Conservation (phyloP, 2,113 vertebrate species). For the Marmota monax region DNA sequence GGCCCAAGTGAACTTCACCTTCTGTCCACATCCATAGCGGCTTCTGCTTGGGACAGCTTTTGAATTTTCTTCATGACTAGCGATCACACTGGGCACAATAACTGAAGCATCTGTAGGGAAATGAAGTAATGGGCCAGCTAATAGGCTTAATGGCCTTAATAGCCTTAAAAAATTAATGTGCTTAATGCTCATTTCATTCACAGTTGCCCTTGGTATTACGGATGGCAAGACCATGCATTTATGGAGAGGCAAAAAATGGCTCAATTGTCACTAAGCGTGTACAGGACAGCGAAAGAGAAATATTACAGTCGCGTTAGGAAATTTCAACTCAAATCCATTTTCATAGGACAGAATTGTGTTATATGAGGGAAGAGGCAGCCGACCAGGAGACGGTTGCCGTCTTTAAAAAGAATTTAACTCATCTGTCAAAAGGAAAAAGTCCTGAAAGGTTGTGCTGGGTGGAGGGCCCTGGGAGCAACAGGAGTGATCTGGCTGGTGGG, state of each 20-base stretch:
- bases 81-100: background rate
- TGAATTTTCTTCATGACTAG: conserved; percentile 66
- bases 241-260: conserved; percentile 29
- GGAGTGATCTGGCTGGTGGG: background rate
- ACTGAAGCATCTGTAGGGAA: conserved; percentile 62
- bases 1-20: conserved; percentile 31
- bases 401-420: conserved; percentile 12
- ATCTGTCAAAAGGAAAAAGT: background rate
- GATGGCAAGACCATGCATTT: conserved; percentile 44
- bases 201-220: conserved; percentile 61
- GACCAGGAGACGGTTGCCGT: background rate
- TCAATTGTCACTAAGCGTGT: background rate
- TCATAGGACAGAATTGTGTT: conserved; percentile 31
- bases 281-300: conserved; percentile 18
- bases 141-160: conserved; percentile 72
- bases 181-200: conserved; percentile 70
- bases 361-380: background rate
- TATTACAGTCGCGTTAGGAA: background rate
- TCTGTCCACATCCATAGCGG: background rate
- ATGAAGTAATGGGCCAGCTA: conserved; percentile 57
- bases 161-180: conserved; percentile 43
- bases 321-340: conserved; percentile 27
- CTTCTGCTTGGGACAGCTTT: conserved; percentile 16
- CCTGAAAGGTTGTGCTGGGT: background rate
- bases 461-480: background rate